phyloP scores from a whole-genome alignment of 2,113 vertebrate genomes.

The Pandion haliaetus region DNA sequence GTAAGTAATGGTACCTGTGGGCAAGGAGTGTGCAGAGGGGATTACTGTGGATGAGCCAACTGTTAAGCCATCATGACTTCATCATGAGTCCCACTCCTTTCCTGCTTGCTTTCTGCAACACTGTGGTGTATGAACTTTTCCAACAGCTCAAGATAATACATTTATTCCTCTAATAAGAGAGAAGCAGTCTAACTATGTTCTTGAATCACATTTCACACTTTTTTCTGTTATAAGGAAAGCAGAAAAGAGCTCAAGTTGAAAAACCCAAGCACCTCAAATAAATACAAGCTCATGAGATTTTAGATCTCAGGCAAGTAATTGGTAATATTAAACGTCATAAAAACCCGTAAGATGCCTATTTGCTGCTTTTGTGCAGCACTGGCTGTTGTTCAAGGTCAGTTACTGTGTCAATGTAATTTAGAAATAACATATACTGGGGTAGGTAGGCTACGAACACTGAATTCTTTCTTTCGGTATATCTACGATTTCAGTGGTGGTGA shows the following conservation, averaged over 20 bases:
- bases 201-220: neutral
- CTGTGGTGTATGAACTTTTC: neutral
- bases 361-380: neutral
- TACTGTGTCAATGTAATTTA: neutral
- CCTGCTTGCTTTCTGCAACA: neutral
- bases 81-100: neutral
- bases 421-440: neutral
- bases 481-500: neutral
- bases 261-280: neutral
- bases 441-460: neutral
- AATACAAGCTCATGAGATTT: neutral
- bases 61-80: neutral
- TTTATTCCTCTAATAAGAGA: neutral
- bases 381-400: neutral
- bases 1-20: neutral
- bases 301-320: neutral
- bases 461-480: too few species aligned
- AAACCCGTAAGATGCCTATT: rapidly evolving
- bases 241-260: neutral
- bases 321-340: neutral
- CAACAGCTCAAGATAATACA: neutral
- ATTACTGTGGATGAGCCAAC: neutral
- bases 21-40: neutral
- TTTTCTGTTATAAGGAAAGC: neutral
- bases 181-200: neutral